Evolutionary conservation across 2,888 invertebrate species (phyloP), one percentile per base, ranked within the genome.

Genomic region (Junonia oenone): DNA sequence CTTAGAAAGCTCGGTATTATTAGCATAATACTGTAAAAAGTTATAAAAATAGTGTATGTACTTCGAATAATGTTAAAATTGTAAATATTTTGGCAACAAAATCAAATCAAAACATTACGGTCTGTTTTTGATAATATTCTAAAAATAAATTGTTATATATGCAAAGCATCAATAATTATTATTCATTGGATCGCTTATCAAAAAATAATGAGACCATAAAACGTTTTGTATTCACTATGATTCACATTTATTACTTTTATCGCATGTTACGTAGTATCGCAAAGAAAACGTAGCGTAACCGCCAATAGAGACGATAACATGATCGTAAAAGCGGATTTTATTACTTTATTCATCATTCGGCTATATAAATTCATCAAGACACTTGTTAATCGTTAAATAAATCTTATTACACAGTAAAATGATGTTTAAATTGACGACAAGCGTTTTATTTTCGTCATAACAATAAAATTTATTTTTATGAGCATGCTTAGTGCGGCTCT

Each of bases 401-500:
- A 90, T 88, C 90, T 89, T 89, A 90, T 87, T 87, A 83, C 85
- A 81, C 79, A 83, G 79, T 89, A 81, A 89, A 89, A 87, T 89
- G 78, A 87, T 86, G 87, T 90, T 89, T 86, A 89, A 90, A 90
- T 89, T 88, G 90, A 89, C 83, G 89, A 88, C 89, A 88, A 88
- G 87, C 88, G 89, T 90, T 90, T 90, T 90, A 90, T 90, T 89
- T 88, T 88, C 86, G 80, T 86, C 88, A 90, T 90, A 90, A 90
- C 89, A 90, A 90, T 90, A 90, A 90, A 89, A 88, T 90, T 90
- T 85, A 87, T 86, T 90, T 90, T 90, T 90, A 90, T 77, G 86
- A 84, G 76, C 80, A 62, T 65, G 67, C 63, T 69, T 74, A 75
- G 74, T 72, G 68, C 53, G 71, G 73, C 68, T 76, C 66, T 67